phyloP scores from a whole-genome alignment of 2,888 invertebrate genomes.

The Chrysolina oricalcia region DNA sequence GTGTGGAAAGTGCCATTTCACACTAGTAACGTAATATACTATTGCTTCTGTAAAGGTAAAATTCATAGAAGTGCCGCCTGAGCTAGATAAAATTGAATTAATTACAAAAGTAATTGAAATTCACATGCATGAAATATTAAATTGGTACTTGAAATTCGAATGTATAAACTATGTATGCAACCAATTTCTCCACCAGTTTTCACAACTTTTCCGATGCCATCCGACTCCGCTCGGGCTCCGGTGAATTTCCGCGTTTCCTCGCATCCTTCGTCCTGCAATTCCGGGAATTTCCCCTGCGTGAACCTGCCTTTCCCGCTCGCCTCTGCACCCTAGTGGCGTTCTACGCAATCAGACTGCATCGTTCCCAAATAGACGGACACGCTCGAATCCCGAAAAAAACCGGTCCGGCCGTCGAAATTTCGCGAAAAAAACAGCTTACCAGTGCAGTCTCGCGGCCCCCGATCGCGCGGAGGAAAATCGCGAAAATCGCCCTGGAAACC shows the following conservation, averaged over 20 bases:
- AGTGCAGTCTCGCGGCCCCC: not conserved
- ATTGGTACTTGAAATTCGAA: too few species aligned
- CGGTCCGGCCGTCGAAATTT: slow-evolving; percentile 51
- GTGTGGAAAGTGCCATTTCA: too few species aligned
- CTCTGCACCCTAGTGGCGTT: slow-evolving; percentile 64
- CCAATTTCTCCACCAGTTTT: too few species aligned
- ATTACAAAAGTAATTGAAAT: too few species aligned
- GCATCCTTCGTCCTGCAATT: slow-evolving; percentile 35
- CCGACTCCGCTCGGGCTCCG: not conserved
- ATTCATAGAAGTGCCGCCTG: too few species aligned
- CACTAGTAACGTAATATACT: too few species aligned
- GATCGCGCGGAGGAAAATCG: slow-evolving; percentile 25
- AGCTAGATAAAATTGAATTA: too few species aligned
- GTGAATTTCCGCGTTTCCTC: slow-evolving; percentile 36
- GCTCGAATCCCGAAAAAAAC: slow-evolving; percentile 38
- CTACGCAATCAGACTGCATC: slow-evolving; percentile 63
- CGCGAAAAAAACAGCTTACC: slow-evolving; percentile 43
- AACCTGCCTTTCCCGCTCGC: slow-evolving; percentile 55
- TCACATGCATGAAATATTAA: too few species aligned
- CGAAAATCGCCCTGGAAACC: slow-evolving; percentile 35
- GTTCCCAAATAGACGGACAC: slow-evolving; percentile 63
- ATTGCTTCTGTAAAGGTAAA: too few species aligned
- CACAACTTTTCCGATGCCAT: not conserved
- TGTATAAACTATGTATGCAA: too few species aligned
- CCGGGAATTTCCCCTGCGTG: slow-evolving; percentile 60